Conservation (phyloP, 2,113 vertebrate genomes). For the Verasper variegatus region DNA sequence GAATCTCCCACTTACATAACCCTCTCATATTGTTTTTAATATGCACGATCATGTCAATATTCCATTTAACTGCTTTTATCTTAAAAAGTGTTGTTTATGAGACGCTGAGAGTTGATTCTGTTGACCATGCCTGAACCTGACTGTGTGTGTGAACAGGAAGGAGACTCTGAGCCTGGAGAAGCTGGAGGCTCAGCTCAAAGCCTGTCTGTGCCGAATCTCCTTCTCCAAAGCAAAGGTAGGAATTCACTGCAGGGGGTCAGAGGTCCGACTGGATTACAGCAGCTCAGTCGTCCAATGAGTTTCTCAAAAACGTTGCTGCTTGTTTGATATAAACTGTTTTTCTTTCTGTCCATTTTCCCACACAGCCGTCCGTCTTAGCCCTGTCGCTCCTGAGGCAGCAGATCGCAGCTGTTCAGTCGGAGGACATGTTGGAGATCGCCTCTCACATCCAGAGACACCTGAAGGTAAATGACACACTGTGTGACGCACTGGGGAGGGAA, state of each 20-base stretch:
- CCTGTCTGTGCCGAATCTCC: conserved; percentile 92
- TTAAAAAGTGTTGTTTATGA: no score
- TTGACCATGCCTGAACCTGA: neutral
- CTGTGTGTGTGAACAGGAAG: conserved; percentile 81
- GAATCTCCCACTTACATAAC: conserved; percentile 26
- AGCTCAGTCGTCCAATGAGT: neutral
- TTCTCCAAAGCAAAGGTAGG: conserved; percentile 99
- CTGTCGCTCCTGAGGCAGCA: conserved; percentile 94
- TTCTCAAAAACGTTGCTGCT: neutral
- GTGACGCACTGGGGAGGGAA: no score
- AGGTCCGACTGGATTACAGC: neutral
- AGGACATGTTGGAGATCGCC: conserved; percentile 90
- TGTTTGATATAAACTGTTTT: conserved; percentile 49
- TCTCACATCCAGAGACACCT: conserved; percentile 90
- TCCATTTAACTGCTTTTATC: no score
- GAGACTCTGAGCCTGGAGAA: conserved; percentile 91
- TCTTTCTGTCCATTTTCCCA: conserved; percentile 51
- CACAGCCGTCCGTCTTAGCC: conserved; percentile 93
- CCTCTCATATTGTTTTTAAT: neutral
- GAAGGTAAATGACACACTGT: conserved; percentile 58
- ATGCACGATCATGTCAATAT: no score
- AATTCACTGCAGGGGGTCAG: neutral
- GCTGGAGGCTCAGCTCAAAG: conserved; percentile 97
- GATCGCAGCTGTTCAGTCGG: conserved; percentile 88
- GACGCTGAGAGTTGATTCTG: neutral